Evolutionary conservation across 1,140 invertebrate genomes (phyloP).

Genomic region (Lutraria rhynchaena): DNA sequence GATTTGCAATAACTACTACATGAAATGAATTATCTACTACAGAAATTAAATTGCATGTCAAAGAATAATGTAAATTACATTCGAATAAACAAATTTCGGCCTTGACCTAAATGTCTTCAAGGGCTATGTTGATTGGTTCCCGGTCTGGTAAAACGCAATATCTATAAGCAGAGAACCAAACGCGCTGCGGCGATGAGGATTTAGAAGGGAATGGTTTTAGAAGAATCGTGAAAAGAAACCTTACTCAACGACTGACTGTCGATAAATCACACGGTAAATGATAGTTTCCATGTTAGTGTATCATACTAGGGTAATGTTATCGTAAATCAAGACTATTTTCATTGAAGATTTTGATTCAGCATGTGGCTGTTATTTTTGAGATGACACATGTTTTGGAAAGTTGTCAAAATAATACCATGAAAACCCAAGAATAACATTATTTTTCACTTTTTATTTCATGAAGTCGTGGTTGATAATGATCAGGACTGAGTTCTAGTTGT

Average conservation of each 20-base stretch:
- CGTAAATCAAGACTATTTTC: slow-evolving; percentile 21
- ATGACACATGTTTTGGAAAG: slow-evolving; percentile 57
- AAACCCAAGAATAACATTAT: background rate
- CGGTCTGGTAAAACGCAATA: background rate
- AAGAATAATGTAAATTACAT: background rate
- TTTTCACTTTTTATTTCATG: too few relatives aligned
- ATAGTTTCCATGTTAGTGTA: slow-evolving; percentile 1
- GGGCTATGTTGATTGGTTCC: slow-evolving; percentile 3
- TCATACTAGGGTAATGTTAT: slow-evolving; percentile 11
- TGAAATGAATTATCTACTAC: too few relatives aligned
- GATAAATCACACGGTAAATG: background rate
- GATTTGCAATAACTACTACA: too few relatives aligned
- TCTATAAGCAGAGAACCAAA: slow-evolving; percentile 30
- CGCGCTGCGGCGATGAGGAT: slow-evolving; percentile 2
- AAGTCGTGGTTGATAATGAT: too few relatives aligned
- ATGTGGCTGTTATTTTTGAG: slow-evolving; percentile 8
- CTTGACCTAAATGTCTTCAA: slow-evolving; percentile 45
- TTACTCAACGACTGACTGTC: slow-evolving; percentile 2
- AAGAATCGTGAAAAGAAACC: slow-evolving; percentile 10
- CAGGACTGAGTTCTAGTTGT: too few relatives aligned
- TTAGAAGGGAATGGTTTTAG: background rate
- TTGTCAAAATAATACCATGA: slow-evolving; percentile 34
- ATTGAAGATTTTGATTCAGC: slow-evolving; percentile 44
- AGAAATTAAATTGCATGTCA: background rate
- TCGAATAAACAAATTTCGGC: slow-evolving; percentile 39